Conservation (phyloP, 2,797 vertebrate species). For the Heliangelus exortis region DNA sequence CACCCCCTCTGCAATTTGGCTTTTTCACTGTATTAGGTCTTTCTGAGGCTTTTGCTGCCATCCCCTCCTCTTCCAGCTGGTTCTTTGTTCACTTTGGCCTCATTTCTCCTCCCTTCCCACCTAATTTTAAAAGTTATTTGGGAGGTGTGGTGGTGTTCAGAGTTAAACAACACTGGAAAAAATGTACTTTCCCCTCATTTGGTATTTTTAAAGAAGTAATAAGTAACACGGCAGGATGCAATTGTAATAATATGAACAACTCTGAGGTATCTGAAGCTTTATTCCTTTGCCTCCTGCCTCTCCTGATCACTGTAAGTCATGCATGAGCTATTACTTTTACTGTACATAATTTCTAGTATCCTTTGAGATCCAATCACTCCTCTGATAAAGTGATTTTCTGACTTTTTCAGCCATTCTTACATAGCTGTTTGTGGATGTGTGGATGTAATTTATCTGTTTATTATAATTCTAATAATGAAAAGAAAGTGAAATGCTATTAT, state of each 20-base stretch:
- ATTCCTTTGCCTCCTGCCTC: constrained; percentile 67
- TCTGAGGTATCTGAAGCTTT: constrained; percentile 57
- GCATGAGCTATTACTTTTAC: constrained; percentile 73
- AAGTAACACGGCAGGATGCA: constrained; percentile 58
- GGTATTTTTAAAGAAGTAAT: constrained; percentile 68
- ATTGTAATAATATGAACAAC: constrained; percentile 53
- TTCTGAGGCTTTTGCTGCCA: not conserved
- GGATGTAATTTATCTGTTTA: constrained; percentile 74
- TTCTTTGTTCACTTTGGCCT: not conserved
- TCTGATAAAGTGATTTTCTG: constrained; percentile 67
- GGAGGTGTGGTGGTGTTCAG: not conserved
- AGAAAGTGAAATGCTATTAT: constrained; percentile 68
- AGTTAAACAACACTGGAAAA: constrained; percentile 45
- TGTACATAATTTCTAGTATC: constrained; percentile 69
- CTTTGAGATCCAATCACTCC: constrained; percentile 70
- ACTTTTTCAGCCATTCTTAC: constrained; percentile 58
- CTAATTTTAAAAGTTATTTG: not conserved
- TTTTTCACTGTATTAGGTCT: not conserved
- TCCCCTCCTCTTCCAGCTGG: not conserved
- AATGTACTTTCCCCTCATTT: constrained; percentile 46
- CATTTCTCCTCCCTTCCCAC: not conserved
- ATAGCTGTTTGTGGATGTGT: constrained; percentile 58
- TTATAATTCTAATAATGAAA: constrained; percentile 73
- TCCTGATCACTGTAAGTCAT: constrained; percentile 65
- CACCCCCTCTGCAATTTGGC: not conserved